These are phyloP conservation scores for Mastigias papua DNA, from an alignment of 30 jellyfish, hydroid and myxozoan genomes.

Conservation along the genomic window DNA sequence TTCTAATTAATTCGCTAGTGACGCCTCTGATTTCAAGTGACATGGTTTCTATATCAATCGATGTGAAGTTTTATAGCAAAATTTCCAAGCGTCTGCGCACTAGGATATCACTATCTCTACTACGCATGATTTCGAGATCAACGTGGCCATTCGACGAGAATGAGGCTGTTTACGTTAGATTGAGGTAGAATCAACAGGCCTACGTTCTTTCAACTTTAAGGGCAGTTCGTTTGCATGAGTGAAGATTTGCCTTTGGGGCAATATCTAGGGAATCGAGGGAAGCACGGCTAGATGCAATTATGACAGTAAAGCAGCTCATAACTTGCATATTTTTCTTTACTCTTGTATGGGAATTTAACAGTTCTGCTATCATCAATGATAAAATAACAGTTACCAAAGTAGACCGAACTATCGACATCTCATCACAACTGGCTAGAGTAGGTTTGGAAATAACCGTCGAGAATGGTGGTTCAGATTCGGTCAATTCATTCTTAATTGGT, in stretches of 20 bases:
- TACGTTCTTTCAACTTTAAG: conserved; percentile 36
- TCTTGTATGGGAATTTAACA: conserved; percentile 30
- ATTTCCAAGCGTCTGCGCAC: no score
- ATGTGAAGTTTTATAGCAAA: no score
- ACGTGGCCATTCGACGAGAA: conserved; percentile 56
- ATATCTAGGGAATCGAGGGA: conserved; percentile 54
- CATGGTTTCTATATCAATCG: no score
- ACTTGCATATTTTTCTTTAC: conserved; percentile 33
- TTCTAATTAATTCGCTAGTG: no score
- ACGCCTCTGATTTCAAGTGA: no score
- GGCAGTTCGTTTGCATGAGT: conserved; percentile 8
- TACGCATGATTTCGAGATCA: background rate
- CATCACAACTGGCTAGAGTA: conserved; percentile 87
- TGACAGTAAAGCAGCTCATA: conserved; percentile 8
- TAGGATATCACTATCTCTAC: no score
- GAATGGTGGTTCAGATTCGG: conserved; percentile 66
- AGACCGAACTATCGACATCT: conserved; percentile 82
- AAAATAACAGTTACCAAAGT: conserved; percentile 74
- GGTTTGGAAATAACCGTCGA: conserved; percentile 63
- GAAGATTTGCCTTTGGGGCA: conserved; percentile 4
- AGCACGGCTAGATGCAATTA: background rate
- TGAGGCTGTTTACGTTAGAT: conserved; percentile 31
- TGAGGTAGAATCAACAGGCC: conserved; percentile 63
- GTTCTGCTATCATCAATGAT: conserved; percentile 47
- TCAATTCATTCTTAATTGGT: conserved; percentile 57